Evolutionary conservation across 64 coral and sea anemone species (phyloP), one percentile per base, ranked within the genome.

Genomic region (Montipora capricornis): DNA sequence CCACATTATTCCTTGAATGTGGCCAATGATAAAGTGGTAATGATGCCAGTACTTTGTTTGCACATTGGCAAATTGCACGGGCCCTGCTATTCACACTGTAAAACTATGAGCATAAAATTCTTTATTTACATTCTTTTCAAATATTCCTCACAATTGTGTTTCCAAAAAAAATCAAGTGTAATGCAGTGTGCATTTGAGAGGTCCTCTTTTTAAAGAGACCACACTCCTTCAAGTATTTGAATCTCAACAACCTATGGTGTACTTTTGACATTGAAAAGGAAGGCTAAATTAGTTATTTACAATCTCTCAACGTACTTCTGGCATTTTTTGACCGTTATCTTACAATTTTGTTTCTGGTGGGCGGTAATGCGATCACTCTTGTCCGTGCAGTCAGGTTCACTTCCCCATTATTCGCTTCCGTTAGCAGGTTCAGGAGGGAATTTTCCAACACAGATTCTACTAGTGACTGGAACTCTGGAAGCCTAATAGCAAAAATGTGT

Each of bases 391-490:
- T 91, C 16, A 99, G 73, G 60, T 94, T 96, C 20, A 96, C 94
- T 68, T 99, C 97, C 1, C 84, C 89, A 6, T 84, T 75, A 92
- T 81, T 99, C 20, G 94, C 97, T 92, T 99, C 97, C 9, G 88
- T 96, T n/a, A 96, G 67, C 3, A 99, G 62, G 73, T 99, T 99
- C 4, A 94, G 77, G 55, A 99, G 53, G 0, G 94, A 92, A 76
- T 99, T 99, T 67, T 99, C 97, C 16, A 99, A 26, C 5, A 99
- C 89, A 47, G 95, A 89, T 87, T 99, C 97, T 15, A 96, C 77
- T 46, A 99, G 44, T 16, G 94, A 94, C 78, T 90, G 88, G 20
- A 94, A 99, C 66, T 99, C 97, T 2, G 97, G 87, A 44, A 96
- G 94, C 19, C 97, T 99, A 46, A 50, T 11, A 64, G 61, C 8